Percentiles rank a stretch among this genome's conserved stretches.
These are phyloP conservation scores for Tapirus terrestris DNA, from an alignment of 2,113 vertebrate species.

Conservation along the genomic window DNA sequence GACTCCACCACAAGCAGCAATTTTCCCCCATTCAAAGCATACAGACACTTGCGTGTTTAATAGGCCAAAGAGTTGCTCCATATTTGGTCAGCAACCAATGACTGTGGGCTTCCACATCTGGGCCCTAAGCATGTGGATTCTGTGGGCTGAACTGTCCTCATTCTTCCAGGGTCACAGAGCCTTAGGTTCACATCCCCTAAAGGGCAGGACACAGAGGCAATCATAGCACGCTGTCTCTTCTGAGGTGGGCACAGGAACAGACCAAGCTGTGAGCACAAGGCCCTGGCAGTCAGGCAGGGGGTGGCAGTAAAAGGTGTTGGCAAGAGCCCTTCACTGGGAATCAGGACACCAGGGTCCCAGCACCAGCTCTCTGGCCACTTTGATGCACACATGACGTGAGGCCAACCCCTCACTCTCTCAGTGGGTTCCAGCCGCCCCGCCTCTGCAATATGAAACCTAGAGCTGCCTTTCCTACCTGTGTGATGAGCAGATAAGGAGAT, in stretches of 20 bases:
- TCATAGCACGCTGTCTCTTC: neutral
- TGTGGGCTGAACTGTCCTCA: neutral
- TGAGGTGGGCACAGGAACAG: neutral
- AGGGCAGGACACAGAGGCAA: neutral
- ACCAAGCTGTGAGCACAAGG: neutral
- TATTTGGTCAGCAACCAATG: neutral
- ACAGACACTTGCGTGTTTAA: neutral
- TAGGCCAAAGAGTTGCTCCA: neutral
- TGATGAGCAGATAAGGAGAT: neutral
- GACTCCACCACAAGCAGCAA: neutral
- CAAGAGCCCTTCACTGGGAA: neutral
- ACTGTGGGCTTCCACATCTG: neutral
- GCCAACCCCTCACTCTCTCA: neutral
- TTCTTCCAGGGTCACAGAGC: neutral
- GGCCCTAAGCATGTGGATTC: neutral
- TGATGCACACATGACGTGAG: neutral
- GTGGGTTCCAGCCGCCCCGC: neutral
- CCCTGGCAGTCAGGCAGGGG: neutral
- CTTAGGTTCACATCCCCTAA: neutral
- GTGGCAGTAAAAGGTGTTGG: neutral
- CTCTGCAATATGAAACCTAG: neutral
- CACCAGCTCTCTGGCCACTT: neutral
- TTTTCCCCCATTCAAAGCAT: neutral
- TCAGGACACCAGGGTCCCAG: neutral
- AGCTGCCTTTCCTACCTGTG: neutral